These are phyloP conservation scores for Probaryconus sp. DNA, from an alignment of 1,140 invertebrate genomes.

Conservation along the genomic window DNA sequence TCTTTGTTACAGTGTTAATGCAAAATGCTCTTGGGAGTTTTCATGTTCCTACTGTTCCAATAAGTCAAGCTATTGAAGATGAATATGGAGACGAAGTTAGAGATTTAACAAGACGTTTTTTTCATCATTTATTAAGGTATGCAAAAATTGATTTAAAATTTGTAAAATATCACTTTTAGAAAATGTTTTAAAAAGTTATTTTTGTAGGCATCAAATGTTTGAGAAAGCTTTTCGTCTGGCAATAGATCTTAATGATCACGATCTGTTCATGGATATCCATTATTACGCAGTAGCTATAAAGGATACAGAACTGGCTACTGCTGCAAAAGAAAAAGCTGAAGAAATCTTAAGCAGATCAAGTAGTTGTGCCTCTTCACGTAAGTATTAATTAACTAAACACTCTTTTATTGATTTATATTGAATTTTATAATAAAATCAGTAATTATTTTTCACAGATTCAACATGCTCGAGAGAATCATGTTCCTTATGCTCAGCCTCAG, in stretches of 20 bases:
- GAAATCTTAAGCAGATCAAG: slow-evolving; percentile 81
- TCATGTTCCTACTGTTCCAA: slow-evolving; percentile 81
- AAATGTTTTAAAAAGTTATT: no score
- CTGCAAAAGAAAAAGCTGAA: slow-evolving; percentile 86
- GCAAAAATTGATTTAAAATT: background rate
- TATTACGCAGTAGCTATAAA: slow-evolving; percentile 85
- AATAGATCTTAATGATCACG: slow-evolving; percentile 89
- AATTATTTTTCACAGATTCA: slow-evolving; percentile 73
- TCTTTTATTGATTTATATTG: no score
- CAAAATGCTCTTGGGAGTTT: slow-evolving; percentile 86
- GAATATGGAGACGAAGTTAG: slow-evolving; percentile 86
- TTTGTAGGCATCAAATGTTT: slow-evolving; percentile 84
- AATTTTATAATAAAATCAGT: no score
- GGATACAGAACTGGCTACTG: slow-evolving; percentile 84
- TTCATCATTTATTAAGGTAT: slow-evolving; percentile 86
- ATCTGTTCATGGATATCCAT: slow-evolving; percentile 91
- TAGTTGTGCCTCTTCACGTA: slow-evolving; percentile 78
- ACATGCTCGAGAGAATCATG: slow-evolving; percentile 80
- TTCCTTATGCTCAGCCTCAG: slow-evolving; percentile 78
- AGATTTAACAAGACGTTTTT: slow-evolving; percentile 87
- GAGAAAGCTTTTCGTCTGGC: slow-evolving; percentile 92
- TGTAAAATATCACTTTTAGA: no score
- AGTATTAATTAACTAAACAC: no score
- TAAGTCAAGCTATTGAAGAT: slow-evolving; percentile 83
- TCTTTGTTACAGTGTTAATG: slow-evolving; percentile 78